phyloP scores from a whole-genome alignment of 2,113 vertebrate species.

The Tympanuchus pallidicinctus region DNA sequence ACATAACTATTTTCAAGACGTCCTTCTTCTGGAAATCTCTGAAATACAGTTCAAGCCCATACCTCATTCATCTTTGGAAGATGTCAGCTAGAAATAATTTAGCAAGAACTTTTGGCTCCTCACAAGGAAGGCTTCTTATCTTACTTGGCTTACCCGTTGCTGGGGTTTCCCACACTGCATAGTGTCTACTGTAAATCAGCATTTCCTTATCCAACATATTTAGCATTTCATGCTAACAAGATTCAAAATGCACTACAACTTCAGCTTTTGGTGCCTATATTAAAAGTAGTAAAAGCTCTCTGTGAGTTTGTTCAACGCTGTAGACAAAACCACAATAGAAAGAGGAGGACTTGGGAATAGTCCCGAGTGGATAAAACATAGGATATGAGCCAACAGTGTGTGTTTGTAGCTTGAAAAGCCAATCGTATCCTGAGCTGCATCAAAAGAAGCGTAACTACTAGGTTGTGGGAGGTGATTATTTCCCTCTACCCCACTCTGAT shows the following conservation, averaged over 20 bases:
- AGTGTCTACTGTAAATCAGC: slow-evolving; percentile 15
- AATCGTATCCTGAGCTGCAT: background rate
- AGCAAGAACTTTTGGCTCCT: background rate
- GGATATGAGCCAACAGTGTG: background rate
- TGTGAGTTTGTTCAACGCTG: background rate
- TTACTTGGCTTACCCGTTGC: background rate
- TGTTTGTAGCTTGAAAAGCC: background rate
- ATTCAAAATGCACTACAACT: background rate
- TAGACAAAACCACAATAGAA: background rate
- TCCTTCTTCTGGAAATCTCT: background rate
- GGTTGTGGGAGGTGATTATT: background rate
- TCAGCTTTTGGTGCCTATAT: background rate
- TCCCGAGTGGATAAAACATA: background rate
- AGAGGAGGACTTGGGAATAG: background rate
- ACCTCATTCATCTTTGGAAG: background rate
- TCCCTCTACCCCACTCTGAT: background rate
- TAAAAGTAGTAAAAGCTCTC: background rate
- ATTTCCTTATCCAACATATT: background rate
- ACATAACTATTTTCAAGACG: background rate
- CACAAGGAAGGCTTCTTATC: background rate
- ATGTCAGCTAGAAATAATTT: background rate
- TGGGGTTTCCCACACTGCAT: background rate
- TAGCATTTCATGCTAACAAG: background rate
- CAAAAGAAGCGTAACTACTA: background rate
- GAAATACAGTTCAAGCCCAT: background rate